Evolutionary conservation across 2,113 vertebrate genomes (phyloP), one percentile per base, ranked within the genome.

Genomic region (Herpetotheres cachinnans): DNA sequence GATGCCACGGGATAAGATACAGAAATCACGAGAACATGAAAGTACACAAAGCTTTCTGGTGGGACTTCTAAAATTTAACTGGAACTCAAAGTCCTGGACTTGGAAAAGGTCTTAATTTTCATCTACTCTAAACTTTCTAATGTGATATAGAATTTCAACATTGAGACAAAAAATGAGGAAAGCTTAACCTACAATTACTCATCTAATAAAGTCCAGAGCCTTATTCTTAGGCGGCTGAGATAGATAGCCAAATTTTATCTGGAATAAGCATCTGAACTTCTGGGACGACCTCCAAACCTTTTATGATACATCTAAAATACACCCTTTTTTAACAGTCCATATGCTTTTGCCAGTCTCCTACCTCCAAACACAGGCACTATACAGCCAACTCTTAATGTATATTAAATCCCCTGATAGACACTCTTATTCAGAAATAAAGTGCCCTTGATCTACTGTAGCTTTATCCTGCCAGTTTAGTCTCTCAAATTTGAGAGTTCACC

Each of bases 281-380:
- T 96, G 92, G 90, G 94, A 96, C 0, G 1, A 95, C 94, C 92
- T 95, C 97, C 95, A 97, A 95, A 89, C 83, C 72, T 95, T 96
- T 97, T 94, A 93, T 71, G 86, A 71, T 82, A 56, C 1, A 9
- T 93, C 65, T 97, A 55, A 95, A 96, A 92, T 87, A 58, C 40
- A 84, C 56, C 40, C 83, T 79, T 72, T 86, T 92, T 89, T 90
- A 96, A 91, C 70, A 92, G 87, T 76, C 86, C 62, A 25, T 93
- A 74, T 72, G 46, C 54, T 92, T 69, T 92, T 93, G 92, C 91
- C 80, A 86, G 81, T 91, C 76, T 83, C 85, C 59, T 88, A 29
- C 67, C 61, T 94, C 92, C 72, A 92, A 80, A 86, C 13, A 76
- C 40, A 92, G 83, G 58, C 70, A 86, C 52, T 65, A 3, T 36